These are phyloP conservation scores for Malurus leucopterus DNA, from an alignment of 2,797 vertebrate species.

Conservation along the genomic window DNA sequence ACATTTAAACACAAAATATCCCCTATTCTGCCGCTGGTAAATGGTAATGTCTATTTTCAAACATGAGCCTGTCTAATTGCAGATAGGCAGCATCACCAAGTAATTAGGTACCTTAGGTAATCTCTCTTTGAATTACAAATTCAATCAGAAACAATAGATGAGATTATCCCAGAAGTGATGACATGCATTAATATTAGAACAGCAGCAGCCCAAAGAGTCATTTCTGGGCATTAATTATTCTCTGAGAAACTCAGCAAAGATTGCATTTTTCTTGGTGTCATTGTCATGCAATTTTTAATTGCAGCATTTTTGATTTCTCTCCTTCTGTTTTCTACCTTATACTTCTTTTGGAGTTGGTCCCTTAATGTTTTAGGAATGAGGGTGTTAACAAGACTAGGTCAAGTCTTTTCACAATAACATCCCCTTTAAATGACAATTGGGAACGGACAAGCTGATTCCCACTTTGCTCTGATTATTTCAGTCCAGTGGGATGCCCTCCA, in stretches of 20 bases:
- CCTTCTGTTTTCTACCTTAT: background rate
- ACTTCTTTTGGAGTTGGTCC: background rate
- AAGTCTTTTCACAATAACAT: background rate
- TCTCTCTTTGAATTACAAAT: conserved; percentile 11
- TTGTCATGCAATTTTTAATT: background rate
- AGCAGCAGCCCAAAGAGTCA: background rate
- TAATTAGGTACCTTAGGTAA: conserved; percentile 27
- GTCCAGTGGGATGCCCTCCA: background rate
- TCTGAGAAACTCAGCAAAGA: background rate
- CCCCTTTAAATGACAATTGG: background rate
- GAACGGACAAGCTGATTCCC: background rate
- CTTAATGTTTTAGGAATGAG: background rate
- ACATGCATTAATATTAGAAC: background rate
- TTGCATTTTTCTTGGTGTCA: background rate
- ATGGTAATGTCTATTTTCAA: conserved; percentile 30
- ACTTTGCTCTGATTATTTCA: conserved; percentile 14
- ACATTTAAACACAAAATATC: background rate
- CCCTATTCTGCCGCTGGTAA: conserved; percentile 14
- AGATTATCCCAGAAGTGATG: background rate
- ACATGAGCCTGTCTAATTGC: conserved; percentile 33
- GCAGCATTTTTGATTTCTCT: background rate
- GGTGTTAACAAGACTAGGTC: background rate
- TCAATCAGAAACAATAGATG: conserved; percentile 31
- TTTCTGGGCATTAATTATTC: background rate
- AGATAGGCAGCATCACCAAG: conserved; percentile 6